Conservation (phyloP, 1,140 invertebrate genomes). For the Leptinotarsa defecta region DNA sequence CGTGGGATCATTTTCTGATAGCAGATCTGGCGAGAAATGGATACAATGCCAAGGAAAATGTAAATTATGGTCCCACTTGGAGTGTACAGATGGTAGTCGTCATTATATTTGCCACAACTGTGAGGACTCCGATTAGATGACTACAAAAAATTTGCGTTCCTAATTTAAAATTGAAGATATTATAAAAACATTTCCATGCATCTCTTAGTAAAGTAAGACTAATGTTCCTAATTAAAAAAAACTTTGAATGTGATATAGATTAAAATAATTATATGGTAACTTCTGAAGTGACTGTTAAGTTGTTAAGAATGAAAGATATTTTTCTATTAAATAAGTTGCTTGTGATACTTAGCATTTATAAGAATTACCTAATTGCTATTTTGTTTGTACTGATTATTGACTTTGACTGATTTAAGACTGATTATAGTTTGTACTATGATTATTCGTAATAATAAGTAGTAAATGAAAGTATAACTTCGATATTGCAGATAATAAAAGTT, state of each 20-base stretch:
- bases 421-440: no score
- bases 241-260: background rate
- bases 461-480: no score
- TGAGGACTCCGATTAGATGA: background rate
- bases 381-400: no score
- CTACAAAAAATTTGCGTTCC: background rate
- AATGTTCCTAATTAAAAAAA: background rate
- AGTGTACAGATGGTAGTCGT: background rate
- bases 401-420: no score
- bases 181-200: background rate
- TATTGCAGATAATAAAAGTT: no score
- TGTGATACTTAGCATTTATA: background rate
- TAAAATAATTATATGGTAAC: background rate
- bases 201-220: background rate
- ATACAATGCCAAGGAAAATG: slow-evolving; percentile 14
- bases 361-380: background rate
- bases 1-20: background rate
- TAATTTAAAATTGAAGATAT: background rate
- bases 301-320: background rate
- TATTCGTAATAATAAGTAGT: no score
- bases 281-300: background rate
- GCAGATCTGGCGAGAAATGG: slow-evolving; percentile 12
- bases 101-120: background rate
- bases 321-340: background rate
- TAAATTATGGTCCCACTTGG: slow-evolving; percentile 1